Conservation (phyloP, 2,888 invertebrate species). For the Trissolcus brochymenae region DNA sequence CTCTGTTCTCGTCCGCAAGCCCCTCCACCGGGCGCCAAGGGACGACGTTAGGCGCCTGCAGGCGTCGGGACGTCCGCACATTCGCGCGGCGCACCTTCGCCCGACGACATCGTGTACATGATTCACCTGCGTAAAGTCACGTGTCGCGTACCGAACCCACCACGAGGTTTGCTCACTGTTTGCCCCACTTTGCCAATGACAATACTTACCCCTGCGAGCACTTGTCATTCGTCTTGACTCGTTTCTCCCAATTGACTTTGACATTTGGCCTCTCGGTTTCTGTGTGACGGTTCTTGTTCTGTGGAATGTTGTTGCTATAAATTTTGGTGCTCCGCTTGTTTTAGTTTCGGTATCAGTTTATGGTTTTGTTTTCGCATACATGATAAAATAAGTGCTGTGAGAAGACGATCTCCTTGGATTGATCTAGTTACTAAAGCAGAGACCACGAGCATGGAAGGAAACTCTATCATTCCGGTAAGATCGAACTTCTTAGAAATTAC, state of each 20-base stretch:
- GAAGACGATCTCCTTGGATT: constrained; percentile 34
- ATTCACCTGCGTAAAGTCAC: constrained; percentile 56
- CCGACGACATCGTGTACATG: constrained; percentile 68
- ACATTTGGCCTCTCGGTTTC: constrained; percentile 21
- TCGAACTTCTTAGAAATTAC: constrained; percentile 1
- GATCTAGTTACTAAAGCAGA: constrained; percentile 27
- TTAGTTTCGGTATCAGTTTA: background rate
- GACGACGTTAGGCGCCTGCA: constrained; percentile 64
- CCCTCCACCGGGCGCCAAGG: constrained; percentile 60
- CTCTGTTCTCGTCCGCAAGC: constrained; percentile 55
- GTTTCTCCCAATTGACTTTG: constrained; percentile 27
- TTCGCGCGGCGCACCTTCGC: constrained; percentile 73
- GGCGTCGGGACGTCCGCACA: constrained; percentile 71
- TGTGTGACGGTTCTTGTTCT: constrained; percentile 27
- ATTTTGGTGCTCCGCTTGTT: constrained; percentile 13
- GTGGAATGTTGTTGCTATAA: background rate
- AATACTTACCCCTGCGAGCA: constrained; percentile 14
- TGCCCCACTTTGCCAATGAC: constrained; percentile 33
- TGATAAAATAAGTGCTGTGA: constrained; percentile 25
- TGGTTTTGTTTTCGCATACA: constrained; percentile 12
- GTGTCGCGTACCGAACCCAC: constrained; percentile 52
- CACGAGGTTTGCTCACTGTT: constrained; percentile 53
- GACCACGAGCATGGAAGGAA: constrained; percentile 41
- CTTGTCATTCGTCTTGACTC: constrained; percentile 20
- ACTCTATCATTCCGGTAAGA: constrained; percentile 44